Evolutionary conservation across 2,113 vertebrate species (phyloP).

Genomic region (Promerops cafer): DNA sequence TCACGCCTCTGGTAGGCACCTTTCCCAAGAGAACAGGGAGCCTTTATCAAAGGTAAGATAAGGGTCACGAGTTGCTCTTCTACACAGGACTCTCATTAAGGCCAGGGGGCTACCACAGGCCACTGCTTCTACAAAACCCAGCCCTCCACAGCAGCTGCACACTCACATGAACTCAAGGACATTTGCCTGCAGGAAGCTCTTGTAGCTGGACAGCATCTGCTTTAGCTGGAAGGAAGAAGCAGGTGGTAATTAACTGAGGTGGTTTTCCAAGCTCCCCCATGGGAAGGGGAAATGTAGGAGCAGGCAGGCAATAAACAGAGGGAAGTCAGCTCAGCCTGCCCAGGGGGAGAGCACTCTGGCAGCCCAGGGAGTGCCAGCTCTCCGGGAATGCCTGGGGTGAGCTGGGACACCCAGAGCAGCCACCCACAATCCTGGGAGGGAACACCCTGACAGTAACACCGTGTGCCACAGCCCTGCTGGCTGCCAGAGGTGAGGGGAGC

Average conservation of each 20-base stretch:
- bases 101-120: neutral
- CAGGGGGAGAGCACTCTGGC: neutral
- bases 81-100: accelerated
- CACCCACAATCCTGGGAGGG: neutral
- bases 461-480: accelerated
- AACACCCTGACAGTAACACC: accelerated
- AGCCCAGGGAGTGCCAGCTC: neutral
- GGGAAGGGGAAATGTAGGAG: accelerated
- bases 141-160: neutral
- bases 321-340: neutral
- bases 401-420: neutral
- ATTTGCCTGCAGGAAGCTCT: neutral
- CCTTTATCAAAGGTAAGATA: neutral
- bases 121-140: neutral
- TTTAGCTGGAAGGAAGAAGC: conserved; percentile 7
- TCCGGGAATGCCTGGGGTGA: neutral
- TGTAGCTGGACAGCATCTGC: neutral
- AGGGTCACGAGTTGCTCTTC: neutral
- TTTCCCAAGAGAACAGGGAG: neutral
- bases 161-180: conserved; percentile 36
- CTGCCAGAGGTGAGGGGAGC: neutral
- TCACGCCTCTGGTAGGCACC: neutral
- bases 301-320: accelerated
- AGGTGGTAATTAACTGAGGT: accelerated
- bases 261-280: accelerated